Conservation (phyloP, 2,888 invertebrate species). For the Achlya flavicornis region DNA sequence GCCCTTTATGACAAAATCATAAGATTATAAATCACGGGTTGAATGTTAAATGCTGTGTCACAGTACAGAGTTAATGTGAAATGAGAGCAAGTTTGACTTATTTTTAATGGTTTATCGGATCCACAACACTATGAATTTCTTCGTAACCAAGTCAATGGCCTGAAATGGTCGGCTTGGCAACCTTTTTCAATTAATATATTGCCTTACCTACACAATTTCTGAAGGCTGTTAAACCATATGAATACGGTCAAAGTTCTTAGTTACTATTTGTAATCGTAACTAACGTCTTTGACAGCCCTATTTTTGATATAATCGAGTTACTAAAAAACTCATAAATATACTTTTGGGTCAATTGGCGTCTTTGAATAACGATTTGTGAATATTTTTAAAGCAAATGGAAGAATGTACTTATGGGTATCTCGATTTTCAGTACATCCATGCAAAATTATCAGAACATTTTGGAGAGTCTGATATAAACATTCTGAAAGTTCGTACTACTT, state of each 20-base stretch:
- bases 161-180: slow-evolving; percentile 17
- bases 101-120: slow-evolving; percentile 26
- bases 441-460: too few relatives aligned
- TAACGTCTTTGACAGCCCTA: neutral
- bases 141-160: slow-evolving; percentile 37
- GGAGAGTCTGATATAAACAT: too few relatives aligned
- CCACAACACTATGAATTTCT: slow-evolving; percentile 27
- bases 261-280: neutral
- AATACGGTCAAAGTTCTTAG: neutral
- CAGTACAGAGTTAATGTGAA: neutral
- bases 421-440: neutral
- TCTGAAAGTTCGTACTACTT: too few relatives aligned
- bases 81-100: neutral
- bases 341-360: slow-evolving; percentile 8
- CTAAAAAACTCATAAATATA: neutral
- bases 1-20: neutral
- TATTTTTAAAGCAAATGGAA: neutral
- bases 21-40: neutral
- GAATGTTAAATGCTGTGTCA: neutral
- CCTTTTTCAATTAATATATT: neutral
- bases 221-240: neutral
- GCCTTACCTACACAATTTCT: neutral
- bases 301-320: neutral
- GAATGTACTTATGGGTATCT: too few relatives aligned
- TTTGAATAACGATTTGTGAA: neutral